Conservation (phyloP, 2,888 invertebrate species). For the Corbicula japonica region DNA sequence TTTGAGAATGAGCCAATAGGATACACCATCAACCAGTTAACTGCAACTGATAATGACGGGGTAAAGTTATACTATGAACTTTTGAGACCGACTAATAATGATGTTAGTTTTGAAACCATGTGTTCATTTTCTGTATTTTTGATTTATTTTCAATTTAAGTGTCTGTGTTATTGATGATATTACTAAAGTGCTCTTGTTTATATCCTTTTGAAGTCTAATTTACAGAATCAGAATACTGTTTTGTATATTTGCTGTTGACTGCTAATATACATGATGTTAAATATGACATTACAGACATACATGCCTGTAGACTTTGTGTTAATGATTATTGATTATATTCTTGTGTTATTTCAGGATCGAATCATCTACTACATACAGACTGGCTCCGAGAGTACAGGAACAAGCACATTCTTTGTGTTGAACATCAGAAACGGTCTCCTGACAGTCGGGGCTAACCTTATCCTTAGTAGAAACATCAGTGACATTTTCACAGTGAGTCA, state of each 20-base stretch:
- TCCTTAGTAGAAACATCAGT: conserved; percentile 11
- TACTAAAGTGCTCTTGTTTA: not conserved
- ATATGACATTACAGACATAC: no score
- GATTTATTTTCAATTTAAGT: no score
- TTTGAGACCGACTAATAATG: no score
- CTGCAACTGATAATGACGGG: conserved; percentile 80
- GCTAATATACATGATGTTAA: no score
- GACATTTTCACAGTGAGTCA: conserved; percentile 69
- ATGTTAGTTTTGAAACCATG: no score
- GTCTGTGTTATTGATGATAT: no score
- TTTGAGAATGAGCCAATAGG: conserved; percentile 75
- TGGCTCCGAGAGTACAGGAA: not conserved
- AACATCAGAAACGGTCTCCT: conserved; percentile 52
- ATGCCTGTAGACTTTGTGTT: no score
- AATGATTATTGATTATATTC: not conserved
- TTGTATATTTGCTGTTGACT: no score
- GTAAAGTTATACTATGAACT: conserved; percentile 68
- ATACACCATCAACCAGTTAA: conserved; percentile 68
- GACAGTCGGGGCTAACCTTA: conserved; percentile 48
- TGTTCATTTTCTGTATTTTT: no score
- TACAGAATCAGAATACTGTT: no score
- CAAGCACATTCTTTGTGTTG: conserved; percentile 60
- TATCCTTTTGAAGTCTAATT: not conserved
- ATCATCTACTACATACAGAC: conserved; percentile 41
- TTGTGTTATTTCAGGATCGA: conserved; percentile 26